Conservation (phyloP, 2,113 vertebrate genomes). For the Calonectris borealis region DNA sequence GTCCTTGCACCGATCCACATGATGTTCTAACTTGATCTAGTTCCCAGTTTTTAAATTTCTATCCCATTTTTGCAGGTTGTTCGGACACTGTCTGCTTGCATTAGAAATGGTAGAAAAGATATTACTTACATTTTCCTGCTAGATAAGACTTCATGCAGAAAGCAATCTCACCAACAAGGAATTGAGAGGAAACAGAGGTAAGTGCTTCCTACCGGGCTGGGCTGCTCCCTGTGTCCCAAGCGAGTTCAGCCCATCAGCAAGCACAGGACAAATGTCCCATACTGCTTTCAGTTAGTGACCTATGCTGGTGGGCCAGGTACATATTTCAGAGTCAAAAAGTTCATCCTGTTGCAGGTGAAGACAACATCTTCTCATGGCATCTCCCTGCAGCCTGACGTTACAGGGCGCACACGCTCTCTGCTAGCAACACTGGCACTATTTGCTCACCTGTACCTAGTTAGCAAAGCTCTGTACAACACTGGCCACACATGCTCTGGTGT, state of each 20-base stretch:
- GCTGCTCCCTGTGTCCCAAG: neutral
- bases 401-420: neutral
- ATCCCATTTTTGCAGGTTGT: neutral
- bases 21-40: neutral
- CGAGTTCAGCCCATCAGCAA: neutral
- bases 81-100: neutral
- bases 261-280: neutral
- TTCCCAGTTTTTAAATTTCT: neutral
- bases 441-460: too few relatives aligned
- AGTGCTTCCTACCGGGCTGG: neutral
- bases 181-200: neutral
- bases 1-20: neutral
- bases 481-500: fast-evolving
- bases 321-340: neutral
- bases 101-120: neutral
- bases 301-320: neutral
- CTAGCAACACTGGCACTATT: too few relatives aligned
- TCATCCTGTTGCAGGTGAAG: neutral
- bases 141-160: neutral
- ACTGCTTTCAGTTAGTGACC: too few relatives aligned
- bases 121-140: neutral
- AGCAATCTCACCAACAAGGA: neutral
- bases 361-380: neutral
- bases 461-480: neutral
- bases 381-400: neutral